Conservation (phyloP, 2,888 invertebrate species). For the Erannis defoliaria region DNA sequence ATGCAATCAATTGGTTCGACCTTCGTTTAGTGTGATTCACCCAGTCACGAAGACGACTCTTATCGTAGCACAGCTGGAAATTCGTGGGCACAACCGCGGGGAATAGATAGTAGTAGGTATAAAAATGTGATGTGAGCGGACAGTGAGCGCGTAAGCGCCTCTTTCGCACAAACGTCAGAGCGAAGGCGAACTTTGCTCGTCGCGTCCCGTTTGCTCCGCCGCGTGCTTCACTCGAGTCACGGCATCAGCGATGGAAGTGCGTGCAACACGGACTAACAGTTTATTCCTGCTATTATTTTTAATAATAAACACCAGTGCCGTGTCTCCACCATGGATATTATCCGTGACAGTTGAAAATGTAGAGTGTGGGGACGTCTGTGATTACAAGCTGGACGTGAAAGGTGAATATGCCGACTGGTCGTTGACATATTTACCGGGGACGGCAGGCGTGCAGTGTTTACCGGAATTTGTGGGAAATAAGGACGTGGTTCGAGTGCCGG, state of each 20-base stretch:
- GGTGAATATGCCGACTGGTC: slow-evolving; percentile 70
- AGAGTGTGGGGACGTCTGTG: slow-evolving; percentile 67
- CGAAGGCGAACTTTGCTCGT: neutral
- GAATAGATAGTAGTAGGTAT: neutral
- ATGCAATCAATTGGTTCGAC: no score
- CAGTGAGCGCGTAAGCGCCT: neutral
- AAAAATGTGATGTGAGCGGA: no score
- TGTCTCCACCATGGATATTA: slow-evolving; percentile 79
- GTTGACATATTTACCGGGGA: slow-evolving; percentile 64
- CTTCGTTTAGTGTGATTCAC: no score
- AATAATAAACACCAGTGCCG: slow-evolving; percentile 68
- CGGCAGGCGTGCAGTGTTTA: slow-evolving; percentile 55
- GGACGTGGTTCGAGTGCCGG: slow-evolving; percentile 60
- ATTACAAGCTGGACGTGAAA: slow-evolving; percentile 67
- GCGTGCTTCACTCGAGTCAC: slow-evolving; percentile 10
- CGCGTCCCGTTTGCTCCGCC: neutral
- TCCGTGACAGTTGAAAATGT: slow-evolving; percentile 64
- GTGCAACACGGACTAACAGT: slow-evolving; percentile 76
- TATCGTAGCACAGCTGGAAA: neutral
- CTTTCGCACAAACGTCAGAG: slow-evolving; percentile 16
- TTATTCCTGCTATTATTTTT: slow-evolving; percentile 79
- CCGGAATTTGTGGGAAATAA: slow-evolving; percentile 54
- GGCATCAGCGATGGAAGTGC: slow-evolving; percentile 67
- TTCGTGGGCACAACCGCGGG: neutral
- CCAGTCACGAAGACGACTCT: no score